Conservation (phyloP, 2,888 invertebrate genomes). For the Blastobasis adustella region DNA sequence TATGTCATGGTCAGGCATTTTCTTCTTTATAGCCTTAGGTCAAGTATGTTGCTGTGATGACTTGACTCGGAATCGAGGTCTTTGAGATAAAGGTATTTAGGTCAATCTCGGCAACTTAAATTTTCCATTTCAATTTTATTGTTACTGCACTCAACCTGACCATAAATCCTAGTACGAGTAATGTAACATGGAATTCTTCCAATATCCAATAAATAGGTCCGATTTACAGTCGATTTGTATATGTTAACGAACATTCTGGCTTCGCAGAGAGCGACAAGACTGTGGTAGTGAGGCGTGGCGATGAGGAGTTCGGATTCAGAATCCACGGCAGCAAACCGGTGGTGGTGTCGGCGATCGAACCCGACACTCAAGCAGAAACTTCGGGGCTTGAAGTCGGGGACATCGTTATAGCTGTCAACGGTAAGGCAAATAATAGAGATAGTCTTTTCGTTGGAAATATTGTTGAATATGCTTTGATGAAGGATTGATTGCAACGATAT, state of each 20-base stretch:
- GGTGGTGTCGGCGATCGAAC: slow-evolving; percentile 96
- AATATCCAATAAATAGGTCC: too few relatives aligned
- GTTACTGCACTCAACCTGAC: too few relatives aligned
- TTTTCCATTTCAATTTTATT: too few relatives aligned
- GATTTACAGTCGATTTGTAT: too few relatives aligned
- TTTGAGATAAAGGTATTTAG: not conserved
- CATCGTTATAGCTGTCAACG: slow-evolving; percentile 94
- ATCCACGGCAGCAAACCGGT: slow-evolving; percentile 97
- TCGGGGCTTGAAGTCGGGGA: slow-evolving; percentile 96
- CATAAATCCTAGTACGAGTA: too few relatives aligned
- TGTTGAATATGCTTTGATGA: too few relatives aligned
- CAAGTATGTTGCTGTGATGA: slow-evolving; percentile 8
- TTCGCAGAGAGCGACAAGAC: slow-evolving; percentile 89
- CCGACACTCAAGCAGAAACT: slow-evolving; percentile 93
- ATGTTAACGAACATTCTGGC: too few relatives aligned
- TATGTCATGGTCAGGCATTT: slow-evolving; percentile 49
- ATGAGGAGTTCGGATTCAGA: slow-evolving; percentile 95
- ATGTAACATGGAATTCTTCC: too few relatives aligned
- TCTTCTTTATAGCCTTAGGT: slow-evolving; percentile 45
- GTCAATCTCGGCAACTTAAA: not conserved
- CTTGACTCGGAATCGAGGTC: slow-evolving; percentile 1
- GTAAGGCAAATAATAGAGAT: slow-evolving; percentile 40
- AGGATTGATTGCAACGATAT: too few relatives aligned
- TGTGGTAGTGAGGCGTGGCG: slow-evolving; percentile 86
- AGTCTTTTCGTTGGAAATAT: not conserved